Evolutionary conservation across 2,888 invertebrate genomes (phyloP), one percentile per base, ranked within the genome.

Genomic region (Eristalis arbustorum): DNA sequence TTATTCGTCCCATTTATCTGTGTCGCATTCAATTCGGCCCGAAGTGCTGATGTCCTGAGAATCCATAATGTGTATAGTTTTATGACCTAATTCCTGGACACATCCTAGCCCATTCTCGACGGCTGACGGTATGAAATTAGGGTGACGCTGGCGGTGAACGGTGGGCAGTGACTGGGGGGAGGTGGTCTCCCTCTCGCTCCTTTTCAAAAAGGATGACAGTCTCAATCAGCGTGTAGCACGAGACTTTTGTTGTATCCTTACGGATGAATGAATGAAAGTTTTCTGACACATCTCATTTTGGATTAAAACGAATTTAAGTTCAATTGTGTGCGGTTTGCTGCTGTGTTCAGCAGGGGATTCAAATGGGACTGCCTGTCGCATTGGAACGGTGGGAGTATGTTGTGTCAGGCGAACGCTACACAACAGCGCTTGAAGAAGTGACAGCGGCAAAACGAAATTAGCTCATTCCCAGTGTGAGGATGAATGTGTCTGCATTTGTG

Each of bases 1-100:
- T 68, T 73, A 64, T 76, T 69, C 72, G 81, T 31, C 40, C 74
- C 66, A 61, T 68, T 59, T 83, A 87, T 78, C 83, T 87, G 87
- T 83, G 87, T 75, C 83, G 83, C 87, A 83, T 87, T 83, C 87
- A 83, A 87, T 87, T 75, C 42, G 61, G 72, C 67, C 25, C 74
- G 75, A 37, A 72, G 42, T 83, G 72, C 78, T 83, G 85, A 82
- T 73, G 73, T 78, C 62, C 66, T 56, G 14, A 40, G 56, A 57
- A 79, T 75, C 72, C 59, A 14, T 67, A 63, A 34, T 78, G 67
- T 84, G 62, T 56, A 63, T 67, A 28, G 14, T 71, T 75, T 78
- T 63, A 59, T 80, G 84, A 76, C 84, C 84, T 37, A 73, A 76
- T 80, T 84, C 68, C 40, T 31, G 42, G 34, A 23, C 25, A 23